phyloP scores from a whole-genome alignment of 2,888 invertebrate species.

The Pyrrhia umbra region DNA sequence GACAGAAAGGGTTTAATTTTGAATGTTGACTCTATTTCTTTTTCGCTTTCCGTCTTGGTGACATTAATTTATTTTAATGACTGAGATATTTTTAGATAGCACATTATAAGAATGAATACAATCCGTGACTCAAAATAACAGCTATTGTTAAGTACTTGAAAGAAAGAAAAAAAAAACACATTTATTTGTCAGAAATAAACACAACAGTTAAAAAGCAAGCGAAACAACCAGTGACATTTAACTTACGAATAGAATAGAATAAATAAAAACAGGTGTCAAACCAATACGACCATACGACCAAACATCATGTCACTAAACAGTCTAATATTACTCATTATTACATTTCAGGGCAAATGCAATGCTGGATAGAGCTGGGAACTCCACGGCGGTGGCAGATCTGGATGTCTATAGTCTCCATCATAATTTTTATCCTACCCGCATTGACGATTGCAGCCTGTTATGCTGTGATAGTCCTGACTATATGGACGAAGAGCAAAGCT shows the following conservation, averaged over 20 bases:
- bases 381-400: slow-evolving; percentile 96
- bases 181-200: too few relatives aligned
- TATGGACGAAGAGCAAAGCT: slow-evolving; percentile 96
- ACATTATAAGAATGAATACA: neutral
- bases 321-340: too few relatives aligned
- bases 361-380: slow-evolving; percentile 96
- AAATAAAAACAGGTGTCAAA: too few relatives aligned
- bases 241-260: too few relatives aligned
- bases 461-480: slow-evolving; percentile 96
- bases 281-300: too few relatives aligned
- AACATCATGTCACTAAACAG: too few relatives aligned
- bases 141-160: too few relatives aligned
- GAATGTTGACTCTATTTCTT: slow-evolving; percentile 53
- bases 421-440: slow-evolving; percentile 96
- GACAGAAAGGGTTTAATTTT: slow-evolving; percentile 48
- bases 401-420: slow-evolving; percentile 95
- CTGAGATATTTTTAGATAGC: neutral
- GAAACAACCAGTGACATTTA: too few relatives aligned
- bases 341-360: slow-evolving; percentile 92
- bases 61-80: slow-evolving; percentile 31
- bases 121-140: neutral
- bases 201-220: too few relatives aligned
- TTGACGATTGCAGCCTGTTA: slow-evolving; percentile 97
- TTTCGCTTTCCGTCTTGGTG: slow-evolving; percentile 30
- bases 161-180: too few relatives aligned